Percentiles rank a stretch among this genome's conserved stretches.
Evolutionary conservation across 2,797 vertebrate genomes (phyloP).

Genomic region (Pseudopleuronectes americanus): DNA sequence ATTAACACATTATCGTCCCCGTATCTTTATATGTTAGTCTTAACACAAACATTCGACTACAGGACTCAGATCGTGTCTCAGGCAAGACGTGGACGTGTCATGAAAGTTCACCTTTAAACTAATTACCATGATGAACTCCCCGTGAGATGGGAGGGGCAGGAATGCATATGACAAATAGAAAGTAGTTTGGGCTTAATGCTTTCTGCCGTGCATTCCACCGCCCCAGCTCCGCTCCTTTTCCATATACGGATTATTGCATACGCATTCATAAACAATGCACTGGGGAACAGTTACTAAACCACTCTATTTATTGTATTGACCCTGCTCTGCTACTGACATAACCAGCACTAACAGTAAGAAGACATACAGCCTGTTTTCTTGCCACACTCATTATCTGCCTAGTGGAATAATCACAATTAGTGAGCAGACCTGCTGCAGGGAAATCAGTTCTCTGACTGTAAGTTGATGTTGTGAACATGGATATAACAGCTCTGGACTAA

Average conservation of each 20-base stretch:
- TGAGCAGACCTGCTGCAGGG: not conserved
- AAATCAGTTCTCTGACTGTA: conserved; percentile 14
- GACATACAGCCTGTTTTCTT: not conserved
- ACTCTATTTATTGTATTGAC: conserved; percentile 3
- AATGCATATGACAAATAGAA: conserved; percentile 48
- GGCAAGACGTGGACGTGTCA: too few relatives aligned
- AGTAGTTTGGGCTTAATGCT: conserved; percentile 33
- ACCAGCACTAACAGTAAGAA: conserved; percentile 13
- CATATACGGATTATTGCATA: conserved; percentile 3
- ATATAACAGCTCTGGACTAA: not conserved
- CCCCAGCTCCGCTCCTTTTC: conserved; percentile 11
- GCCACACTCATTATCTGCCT: not conserved
- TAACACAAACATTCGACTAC: too few relatives aligned
- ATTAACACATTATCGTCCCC: not conserved
- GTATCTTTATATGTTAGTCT: too few relatives aligned
- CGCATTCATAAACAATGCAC: conserved; percentile 7
- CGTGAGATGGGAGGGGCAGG: conserved; percentile 28
- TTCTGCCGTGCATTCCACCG: conserved; percentile 39
- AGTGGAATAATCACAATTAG: conserved; percentile 5
- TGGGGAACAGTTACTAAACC: conserved; percentile 13
- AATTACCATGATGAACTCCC: conserved; percentile 28
- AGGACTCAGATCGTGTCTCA: too few relatives aligned
- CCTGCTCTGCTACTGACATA: conserved; percentile 10
- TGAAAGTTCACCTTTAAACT: not conserved
- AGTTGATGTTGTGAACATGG: not conserved